Conservation (phyloP, 1,140 invertebrate species). For the Cyclina sinensis region DNA sequence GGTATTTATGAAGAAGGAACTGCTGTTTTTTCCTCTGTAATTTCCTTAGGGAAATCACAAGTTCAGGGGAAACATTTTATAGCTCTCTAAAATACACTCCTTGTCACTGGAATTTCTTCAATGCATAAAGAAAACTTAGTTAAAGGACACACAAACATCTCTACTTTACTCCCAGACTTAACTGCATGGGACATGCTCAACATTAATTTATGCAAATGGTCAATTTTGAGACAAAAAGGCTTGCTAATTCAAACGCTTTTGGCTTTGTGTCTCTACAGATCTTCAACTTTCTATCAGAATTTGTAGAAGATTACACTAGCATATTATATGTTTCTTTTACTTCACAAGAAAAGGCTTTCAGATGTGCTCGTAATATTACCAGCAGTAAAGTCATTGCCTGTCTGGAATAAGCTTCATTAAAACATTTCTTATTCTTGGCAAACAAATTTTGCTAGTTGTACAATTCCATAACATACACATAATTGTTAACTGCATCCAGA, state of each 20-base stretch:
- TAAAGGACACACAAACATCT: background rate
- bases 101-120: background rate
- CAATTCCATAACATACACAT: background rate
- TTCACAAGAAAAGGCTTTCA: too few species aligned
- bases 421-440: background rate
- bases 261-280: too few species aligned
- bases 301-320: too few species aligned
- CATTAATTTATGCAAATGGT: too few species aligned
- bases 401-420: background rate
- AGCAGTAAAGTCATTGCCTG: too few species aligned
- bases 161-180: background rate
- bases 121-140: background rate
- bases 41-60: slow-evolving; percentile 23
- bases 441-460: background rate
- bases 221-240: too few species aligned
- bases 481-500: background rate
- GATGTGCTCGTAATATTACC: too few species aligned
- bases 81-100: background rate
- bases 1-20: slow-evolving; percentile 3
- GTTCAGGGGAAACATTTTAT: background rate
- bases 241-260: too few species aligned
- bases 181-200: too few species aligned
- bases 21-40: background rate
- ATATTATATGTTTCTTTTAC: too few species aligned
- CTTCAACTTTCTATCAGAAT: too few species aligned